Evolutionary conservation across 2,113 vertebrate genomes (phyloP), one percentile per base, ranked within the genome.

Genomic region (Triplophysa siluroides): DNA sequence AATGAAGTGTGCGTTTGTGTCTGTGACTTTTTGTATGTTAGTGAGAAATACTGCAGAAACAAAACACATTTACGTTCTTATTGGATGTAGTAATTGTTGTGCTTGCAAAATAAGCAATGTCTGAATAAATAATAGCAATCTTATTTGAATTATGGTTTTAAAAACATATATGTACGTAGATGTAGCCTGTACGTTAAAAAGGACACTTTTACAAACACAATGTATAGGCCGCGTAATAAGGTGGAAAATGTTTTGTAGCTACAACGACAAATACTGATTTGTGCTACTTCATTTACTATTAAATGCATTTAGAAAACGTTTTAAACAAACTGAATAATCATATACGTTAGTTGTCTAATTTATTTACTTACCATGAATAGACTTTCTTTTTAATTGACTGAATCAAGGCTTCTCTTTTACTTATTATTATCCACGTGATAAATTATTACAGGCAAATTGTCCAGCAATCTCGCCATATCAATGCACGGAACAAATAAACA

Each of bases 11-110:
- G 38, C 43, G 65, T 60, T 52, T 68, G 65, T 58, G 64, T 68
- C 29, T 18, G 52, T 69, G 52, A 56, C 47, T 67, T 64, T 67
- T 50, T 67, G 63, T 38, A 66, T 58, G 63, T 14, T 18, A 29
- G 68, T 70, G 68, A 52, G 43, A 70, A 70, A 61, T 75, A 45
- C 21, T 24, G 21, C 54, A 60, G 56, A 60, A 58, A 24, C n/a
- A 43, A 74, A 43, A 18, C 2, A 33, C 26, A 58, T 38, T 56
- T 56, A 21, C 26, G 33, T 61, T 19, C 7, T 43, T 8, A 29
- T 13, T 13, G n/a, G 13, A 19, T 21, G n/a, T 58, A 10, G n/a
- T 10, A 21, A 7, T 58, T 21, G n/a, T 58, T 58, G n/a, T 58
- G 10, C 54, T 10, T 10, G 43, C 11, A 45, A 58, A 58, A 58